A percentile compares a stretch with the other conserved stretches of the same genome.
Evolutionary conservation across 2,113 vertebrate species (phyloP).

Genomic region (Seriola aureovittata): DNA sequence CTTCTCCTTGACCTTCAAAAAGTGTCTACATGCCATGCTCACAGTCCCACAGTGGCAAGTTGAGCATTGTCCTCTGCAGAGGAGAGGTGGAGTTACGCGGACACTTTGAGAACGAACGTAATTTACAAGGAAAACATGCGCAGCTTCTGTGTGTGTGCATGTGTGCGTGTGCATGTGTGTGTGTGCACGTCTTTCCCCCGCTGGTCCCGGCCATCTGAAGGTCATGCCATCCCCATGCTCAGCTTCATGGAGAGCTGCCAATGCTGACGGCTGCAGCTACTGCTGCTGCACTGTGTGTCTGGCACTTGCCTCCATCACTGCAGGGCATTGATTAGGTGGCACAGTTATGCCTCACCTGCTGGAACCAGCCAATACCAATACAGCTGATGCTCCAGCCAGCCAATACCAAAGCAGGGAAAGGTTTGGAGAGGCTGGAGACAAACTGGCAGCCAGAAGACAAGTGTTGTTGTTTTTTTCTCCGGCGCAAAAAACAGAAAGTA

Average conservation of each 20-base stretch:
- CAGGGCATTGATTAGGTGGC: constrained; percentile 79
- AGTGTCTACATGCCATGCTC: constrained; percentile 15
- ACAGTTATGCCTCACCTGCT: constrained; percentile 76
- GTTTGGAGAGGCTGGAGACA: constrained; percentile 75
- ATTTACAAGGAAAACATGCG: constrained; percentile 30
- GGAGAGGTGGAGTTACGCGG: constrained; percentile 43
- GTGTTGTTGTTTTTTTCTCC: constrained; percentile 22
- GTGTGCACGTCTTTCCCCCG: constrained; percentile 17
- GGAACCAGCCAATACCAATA: constrained; percentile 71
- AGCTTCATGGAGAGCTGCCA: constrained; percentile 72
- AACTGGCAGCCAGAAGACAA: constrained; percentile 69
- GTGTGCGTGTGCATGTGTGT: constrained; percentile 6
- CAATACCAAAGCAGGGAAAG: constrained; percentile 64
- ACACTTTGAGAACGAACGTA: constrained; percentile 51
- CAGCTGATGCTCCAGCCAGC: constrained; percentile 47
- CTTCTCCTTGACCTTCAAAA: constrained; percentile 49
- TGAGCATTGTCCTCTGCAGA: constrained; percentile 26
- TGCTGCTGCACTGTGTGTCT: constrained; percentile 68
- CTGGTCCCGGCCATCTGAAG: constrained; percentile 61
- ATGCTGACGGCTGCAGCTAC: constrained; percentile 63
- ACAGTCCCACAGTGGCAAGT: constrained; percentile 13
- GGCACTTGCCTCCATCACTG: constrained; percentile 64
- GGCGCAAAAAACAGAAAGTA: constrained; percentile 28
- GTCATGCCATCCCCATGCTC: constrained; percentile 72
- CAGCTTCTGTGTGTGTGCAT: constrained; percentile 11